These are phyloP conservation scores for Sprattus sprattus DNA, from an alignment of 2,113 vertebrate species.

Conservation along the genomic window DNA sequence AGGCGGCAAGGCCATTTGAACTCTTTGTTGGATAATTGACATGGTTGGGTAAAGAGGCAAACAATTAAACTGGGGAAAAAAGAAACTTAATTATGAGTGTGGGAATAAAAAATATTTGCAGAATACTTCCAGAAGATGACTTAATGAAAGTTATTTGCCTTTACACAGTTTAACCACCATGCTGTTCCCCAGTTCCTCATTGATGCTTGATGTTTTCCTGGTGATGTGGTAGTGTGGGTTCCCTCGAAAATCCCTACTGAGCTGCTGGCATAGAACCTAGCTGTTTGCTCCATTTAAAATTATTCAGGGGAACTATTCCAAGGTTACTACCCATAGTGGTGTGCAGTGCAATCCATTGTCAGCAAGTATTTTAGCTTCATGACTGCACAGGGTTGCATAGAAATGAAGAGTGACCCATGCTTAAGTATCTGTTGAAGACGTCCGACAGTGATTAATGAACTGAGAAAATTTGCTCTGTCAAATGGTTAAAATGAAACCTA, in stretches of 20 bases:
- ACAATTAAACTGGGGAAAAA: not conserved
- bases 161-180: not conserved
- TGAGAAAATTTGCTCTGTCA: not conserved
- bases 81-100: constrained; percentile 8
- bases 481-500: not conserved
- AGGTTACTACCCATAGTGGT: not conserved
- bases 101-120: not conserved
- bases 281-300: constrained; percentile 7
- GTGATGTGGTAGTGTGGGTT: not conserved
- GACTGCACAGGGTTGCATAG: not conserved
- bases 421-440: not conserved
- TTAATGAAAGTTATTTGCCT: not conserved
- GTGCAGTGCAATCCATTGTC: not conserved
- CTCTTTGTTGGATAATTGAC: constrained; percentile 14
- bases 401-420: not conserved
- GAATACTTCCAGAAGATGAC: not conserved
- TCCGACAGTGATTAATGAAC: not conserved
- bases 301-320: not conserved
- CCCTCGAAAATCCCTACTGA: not conserved
- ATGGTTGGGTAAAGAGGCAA: not conserved
- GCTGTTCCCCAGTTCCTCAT: not conserved
- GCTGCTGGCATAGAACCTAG: not conserved
- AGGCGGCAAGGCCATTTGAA: not conserved
- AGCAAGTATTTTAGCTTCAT: not conserved
- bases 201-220: not conserved